Base-by-base conservation (phyloP, 1,140 invertebrate genomes). In the Drosophila ogumai region DNA sequence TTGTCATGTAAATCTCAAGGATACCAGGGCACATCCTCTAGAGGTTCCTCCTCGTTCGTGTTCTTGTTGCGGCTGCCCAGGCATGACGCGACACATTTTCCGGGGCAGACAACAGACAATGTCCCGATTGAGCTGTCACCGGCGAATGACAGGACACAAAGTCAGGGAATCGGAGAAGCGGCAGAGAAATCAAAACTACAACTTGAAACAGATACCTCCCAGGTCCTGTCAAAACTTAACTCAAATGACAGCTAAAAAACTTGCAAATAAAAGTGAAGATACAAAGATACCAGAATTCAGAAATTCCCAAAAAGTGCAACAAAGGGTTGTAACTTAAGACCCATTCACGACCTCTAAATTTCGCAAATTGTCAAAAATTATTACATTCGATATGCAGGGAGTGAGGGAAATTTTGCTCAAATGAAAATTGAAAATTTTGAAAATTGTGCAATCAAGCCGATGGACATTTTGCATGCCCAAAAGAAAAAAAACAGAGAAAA, bases 401-500 rank as follows among this genome's bases (percentile, higher is more conserved):
- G 44, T 7, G 36, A 59, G 75, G 66, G 36, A 82, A 79, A 82
- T 82, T 88, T 87, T 88, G 82, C 73, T 54, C 79, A 88, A 71
- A 54, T 36, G 50, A 36, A 54, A 54, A 36, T 15, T 15, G 40
- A 79, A 82, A 79, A 87, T 47, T 15, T 25, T 88, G 17, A 88
- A 82, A 82, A 87, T 87, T 87, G 82, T 82, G 84, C 84, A 87
- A 71, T 88, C 79, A 87, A 81, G 75, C 72, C 34, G 44, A 59
- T 50, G 65, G 73, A 69, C 73, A 88, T 88, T 88, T 88, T 87
- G 82, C 82, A 84, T 87, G 82, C 64, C 63, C 34, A 6, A 6
- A 13, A 17, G 17, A n/a, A 10, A 28, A 31, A 31, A 50, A 9
- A 6, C 19, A 2, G 22, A n/a, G 44, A 19, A 25, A n/a, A 47